phyloP scores from a whole-genome alignment of 2,888 invertebrate species.

The Hipparchia semele region DNA sequence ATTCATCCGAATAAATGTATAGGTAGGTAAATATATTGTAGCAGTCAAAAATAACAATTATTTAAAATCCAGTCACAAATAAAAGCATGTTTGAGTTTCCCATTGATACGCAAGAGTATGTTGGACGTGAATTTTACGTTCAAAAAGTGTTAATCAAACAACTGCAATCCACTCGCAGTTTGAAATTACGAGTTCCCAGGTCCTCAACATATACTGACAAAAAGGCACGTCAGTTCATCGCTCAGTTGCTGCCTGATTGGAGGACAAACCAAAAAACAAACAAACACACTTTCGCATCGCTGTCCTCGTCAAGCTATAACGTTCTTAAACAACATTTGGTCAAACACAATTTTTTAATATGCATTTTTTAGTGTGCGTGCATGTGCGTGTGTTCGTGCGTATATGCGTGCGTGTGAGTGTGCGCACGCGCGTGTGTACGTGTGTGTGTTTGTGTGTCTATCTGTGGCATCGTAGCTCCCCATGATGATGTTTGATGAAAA shows the following conservation, averaged over 20 bases:
- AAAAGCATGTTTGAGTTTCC: neutral
- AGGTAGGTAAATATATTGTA: neutral
- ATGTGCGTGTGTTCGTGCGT: no score
- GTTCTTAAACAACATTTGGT: no score
- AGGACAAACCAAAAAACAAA: neutral
- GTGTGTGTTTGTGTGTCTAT: no score
- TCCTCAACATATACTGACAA: no score
- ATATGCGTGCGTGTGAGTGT: no score
- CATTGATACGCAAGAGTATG: neutral
- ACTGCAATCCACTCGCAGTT: neutral
- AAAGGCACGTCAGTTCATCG: no score
- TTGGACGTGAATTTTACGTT: slow-evolving; percentile 9
- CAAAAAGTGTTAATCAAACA: slow-evolving; percentile 9
- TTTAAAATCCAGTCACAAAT: neutral
- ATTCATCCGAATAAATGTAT: neutral
- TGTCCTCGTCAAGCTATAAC: no score
- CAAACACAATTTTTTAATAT: no score
- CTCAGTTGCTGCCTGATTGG: neutral
- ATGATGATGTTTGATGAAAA: no score
- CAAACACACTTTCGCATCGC: neutral
- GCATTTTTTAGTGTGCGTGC: no score
- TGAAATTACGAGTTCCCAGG: neutral
- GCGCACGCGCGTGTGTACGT: no score
- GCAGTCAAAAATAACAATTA: neutral
- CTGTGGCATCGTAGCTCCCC: no score